phyloP scores from a whole-genome alignment of 2,797 vertebrate genomes.

The Fistularia commersonii region DNA sequence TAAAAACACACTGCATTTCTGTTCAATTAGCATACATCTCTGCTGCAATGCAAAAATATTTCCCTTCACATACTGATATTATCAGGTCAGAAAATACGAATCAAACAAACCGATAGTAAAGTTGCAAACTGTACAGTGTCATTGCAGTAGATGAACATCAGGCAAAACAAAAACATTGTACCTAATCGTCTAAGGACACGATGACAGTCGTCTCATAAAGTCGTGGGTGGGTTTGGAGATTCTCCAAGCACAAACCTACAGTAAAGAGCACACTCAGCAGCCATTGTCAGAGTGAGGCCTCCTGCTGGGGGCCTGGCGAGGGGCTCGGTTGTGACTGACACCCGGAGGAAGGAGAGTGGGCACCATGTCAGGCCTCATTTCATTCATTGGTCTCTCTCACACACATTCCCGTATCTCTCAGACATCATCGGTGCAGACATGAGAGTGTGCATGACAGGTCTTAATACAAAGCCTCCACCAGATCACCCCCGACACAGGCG shows the following conservation, averaged over 20 bases:
- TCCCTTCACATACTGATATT: no score
- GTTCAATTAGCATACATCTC: no score
- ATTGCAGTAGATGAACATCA: no score
- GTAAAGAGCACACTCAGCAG: constrained; percentile 56
- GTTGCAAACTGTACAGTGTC: no score
- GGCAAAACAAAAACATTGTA: no score
- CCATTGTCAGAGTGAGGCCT: constrained; percentile 24
- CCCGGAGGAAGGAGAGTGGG: constrained; percentile 59
- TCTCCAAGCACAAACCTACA: constrained; percentile 32
- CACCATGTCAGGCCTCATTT: constrained; percentile 66
- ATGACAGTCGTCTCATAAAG: no score
- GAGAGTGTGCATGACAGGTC: constrained; percentile 26
- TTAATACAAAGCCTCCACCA: constrained; percentile 24
- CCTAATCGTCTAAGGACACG: no score
- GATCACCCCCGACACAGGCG: constrained; percentile 2
- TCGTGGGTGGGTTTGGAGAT: constrained; percentile 6
- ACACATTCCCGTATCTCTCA: constrained; percentile 42
- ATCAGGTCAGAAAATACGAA: no score
- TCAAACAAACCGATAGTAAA: no score
- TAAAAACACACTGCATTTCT: no score
- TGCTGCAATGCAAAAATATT: no score
- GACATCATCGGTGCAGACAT: constrained; percentile 42
- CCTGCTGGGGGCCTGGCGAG: constrained; percentile 42
- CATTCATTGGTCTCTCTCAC: constrained; percentile 45
- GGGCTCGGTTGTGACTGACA: constrained; percentile 57